These are phyloP conservation scores for Thymelicus lineola DNA, from an alignment of 2,888 invertebrate genomes.

Conservation along the genomic window DNA sequence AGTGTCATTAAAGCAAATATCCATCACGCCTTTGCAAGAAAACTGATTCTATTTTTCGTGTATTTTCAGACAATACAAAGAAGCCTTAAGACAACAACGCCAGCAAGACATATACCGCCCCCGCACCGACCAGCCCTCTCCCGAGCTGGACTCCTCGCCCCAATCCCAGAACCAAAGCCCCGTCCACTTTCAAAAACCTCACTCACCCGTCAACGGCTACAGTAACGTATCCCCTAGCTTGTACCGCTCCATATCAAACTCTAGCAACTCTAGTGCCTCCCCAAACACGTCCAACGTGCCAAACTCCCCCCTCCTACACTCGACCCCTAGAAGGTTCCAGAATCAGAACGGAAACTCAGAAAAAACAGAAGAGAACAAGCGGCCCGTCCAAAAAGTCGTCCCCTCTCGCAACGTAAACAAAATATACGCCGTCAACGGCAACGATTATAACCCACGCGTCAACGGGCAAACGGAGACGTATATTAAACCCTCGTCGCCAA, in stretches of 20 bases:
- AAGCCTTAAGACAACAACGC: conserved; percentile 94
- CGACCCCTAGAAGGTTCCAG: conserved; percentile 79
- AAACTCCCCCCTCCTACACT: conserved; percentile 77
- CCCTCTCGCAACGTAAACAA: conserved; percentile 88
- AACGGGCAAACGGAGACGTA: conserved; percentile 77
- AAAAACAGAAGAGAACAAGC: conserved; percentile 81
- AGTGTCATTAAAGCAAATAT: conserved; percentile 40
- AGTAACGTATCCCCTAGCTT: conserved; percentile 84
- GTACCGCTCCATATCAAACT: conserved; percentile 67
- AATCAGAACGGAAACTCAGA: conserved; percentile 69
- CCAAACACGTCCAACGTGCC: conserved; percentile 71
- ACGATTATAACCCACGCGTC: conserved; percentile 62
- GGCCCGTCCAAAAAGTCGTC: conserved; percentile 92
- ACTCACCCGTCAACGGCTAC: conserved; percentile 83
- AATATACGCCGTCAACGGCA: conserved; percentile 79
- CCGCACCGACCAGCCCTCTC: conserved; percentile 85
- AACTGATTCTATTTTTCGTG: conserved; percentile 6
- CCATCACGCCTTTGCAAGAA: background rate
- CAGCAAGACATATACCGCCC: conserved; percentile 92
- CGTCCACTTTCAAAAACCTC: conserved; percentile 70
- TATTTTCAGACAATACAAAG: conserved; percentile 92
- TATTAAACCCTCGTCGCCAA: conserved; percentile 88
- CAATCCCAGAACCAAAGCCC: conserved; percentile 82
- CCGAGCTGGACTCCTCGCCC: conserved; percentile 83
- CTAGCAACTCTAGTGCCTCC: conserved; percentile 56